These are phyloP conservation scores for Garra rufa DNA, from an alignment of 2,113 vertebrate genomes.

Conservation along the genomic window DNA sequence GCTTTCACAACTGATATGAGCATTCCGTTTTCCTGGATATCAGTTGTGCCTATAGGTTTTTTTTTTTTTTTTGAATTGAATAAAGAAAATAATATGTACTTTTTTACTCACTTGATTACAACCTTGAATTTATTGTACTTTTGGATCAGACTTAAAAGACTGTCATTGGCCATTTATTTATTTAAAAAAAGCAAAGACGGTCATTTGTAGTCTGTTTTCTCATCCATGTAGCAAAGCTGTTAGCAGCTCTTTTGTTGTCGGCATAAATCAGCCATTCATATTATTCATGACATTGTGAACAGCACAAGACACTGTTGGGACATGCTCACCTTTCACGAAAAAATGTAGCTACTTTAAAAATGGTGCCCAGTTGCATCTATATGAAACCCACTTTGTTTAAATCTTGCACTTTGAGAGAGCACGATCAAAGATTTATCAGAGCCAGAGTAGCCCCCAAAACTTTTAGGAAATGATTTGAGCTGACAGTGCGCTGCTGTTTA, in stretches of 20 bases:
- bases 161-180: background rate
- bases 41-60: no score
- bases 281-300: slow-evolving; percentile 50
- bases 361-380: slow-evolving; percentile 1
- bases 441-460: background rate
- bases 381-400: slow-evolving; percentile 1
- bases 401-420: slow-evolving; percentile 6
- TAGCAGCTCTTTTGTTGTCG: slow-evolving; percentile 13
- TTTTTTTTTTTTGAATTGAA: no score
- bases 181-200: background rate
- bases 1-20: background rate
- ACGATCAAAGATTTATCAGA: slow-evolving; percentile 11
- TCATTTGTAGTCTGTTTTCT: slow-evolving; percentile 56
- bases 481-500: slow-evolving; percentile 32
- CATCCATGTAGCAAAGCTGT: slow-evolving; percentile 58
- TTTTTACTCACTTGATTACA: background rate
- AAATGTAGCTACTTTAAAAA: slow-evolving; percentile 61
- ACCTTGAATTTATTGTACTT: background rate
- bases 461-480: background rate
- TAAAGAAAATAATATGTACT: background rate
- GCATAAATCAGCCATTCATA: slow-evolving; percentile 36
- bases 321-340: slow-evolving; percentile 43
- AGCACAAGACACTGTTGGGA: slow-evolving; percentile 64
- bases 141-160: background rate
- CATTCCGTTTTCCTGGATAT: background rate